Conservation (phyloP, 2,113 vertebrate genomes). For the Paratilapia polleni region DNA sequence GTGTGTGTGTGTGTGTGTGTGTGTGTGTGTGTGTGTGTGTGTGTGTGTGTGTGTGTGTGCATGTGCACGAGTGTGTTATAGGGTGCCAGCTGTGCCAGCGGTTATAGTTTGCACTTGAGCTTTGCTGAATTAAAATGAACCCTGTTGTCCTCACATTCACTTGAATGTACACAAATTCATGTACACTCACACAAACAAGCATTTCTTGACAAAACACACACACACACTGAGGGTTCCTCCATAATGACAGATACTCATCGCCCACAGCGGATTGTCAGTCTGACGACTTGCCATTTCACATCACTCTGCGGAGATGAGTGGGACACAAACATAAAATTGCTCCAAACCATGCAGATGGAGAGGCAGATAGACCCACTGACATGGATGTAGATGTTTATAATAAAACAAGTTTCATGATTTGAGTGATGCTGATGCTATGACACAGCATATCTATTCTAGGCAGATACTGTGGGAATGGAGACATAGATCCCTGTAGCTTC, state of each 20-base stretch:
- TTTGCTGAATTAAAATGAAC: constrained; percentile 23
- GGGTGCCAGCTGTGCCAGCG: constrained; percentile 33
- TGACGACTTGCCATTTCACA: constrained; percentile 73
- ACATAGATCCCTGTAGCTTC: constrained; percentile 27
- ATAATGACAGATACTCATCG: constrained; percentile 59
- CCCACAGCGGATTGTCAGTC: constrained; percentile 62
- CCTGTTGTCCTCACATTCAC: constrained; percentile 27
- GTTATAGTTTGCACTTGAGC: constrained; percentile 24
- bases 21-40: neutral
- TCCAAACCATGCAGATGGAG: constrained; percentile 70
- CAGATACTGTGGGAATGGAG: constrained; percentile 28
- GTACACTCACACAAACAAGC: constrained; percentile 8
- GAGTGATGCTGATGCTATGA: constrained; percentile 68
- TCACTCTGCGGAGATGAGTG: constrained; percentile 63
- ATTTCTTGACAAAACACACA: constrained; percentile 7
- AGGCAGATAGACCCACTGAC: constrained; percentile 54
- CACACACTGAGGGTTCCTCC: constrained; percentile 12
- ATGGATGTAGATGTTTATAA: constrained; percentile 57
- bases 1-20: no score
- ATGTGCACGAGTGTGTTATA: neutral
- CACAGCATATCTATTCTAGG: constrained; percentile 55
- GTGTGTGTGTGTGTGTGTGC: neutral
- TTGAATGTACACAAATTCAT: constrained; percentile 15
- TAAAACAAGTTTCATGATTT: constrained; percentile 42
- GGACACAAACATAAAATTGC: constrained; percentile 67